These are phyloP conservation scores for Pomacea canaliculata DNA, from an alignment of 2,888 invertebrate genomes.

Conservation along the genomic window DNA sequence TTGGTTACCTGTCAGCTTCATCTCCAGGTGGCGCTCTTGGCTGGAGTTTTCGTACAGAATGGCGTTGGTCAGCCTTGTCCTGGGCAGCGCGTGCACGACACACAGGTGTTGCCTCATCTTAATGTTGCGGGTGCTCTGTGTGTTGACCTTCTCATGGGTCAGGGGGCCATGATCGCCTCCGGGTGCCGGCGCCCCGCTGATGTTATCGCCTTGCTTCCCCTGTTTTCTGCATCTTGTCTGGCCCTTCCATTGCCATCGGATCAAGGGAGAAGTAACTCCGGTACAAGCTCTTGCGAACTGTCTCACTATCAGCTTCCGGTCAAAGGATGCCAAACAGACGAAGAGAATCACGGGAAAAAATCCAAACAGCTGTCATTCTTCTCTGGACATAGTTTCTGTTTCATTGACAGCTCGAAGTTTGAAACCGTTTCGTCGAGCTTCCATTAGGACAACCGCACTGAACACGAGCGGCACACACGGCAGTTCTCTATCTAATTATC, in stretches of 20 bases:
- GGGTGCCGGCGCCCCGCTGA: not conserved
- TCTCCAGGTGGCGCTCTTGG: constrained; percentile 55
- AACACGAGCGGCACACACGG: too few relatives aligned
- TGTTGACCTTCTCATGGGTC: constrained; percentile 29
- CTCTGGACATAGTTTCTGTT: too few relatives aligned
- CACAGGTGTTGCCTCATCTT: constrained; percentile 55
- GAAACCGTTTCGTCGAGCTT: too few relatives aligned
- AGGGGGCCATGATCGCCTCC: constrained; percentile 2
- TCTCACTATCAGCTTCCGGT: too few relatives aligned
- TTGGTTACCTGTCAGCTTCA: constrained; percentile 30
- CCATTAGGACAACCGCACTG: too few relatives aligned
- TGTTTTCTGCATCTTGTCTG: not conserved
- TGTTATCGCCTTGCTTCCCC: not conserved
- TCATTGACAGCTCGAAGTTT: too few relatives aligned
- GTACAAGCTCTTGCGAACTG: too few relatives aligned
- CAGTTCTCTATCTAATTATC: too few relatives aligned
- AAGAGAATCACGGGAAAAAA: too few relatives aligned
- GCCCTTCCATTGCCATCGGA: not conserved
- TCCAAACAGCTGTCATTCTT: too few relatives aligned
- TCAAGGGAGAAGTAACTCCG: not conserved
- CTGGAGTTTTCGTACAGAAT: constrained; percentile 61
- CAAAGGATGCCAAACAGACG: too few relatives aligned
- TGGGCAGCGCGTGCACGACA: constrained; percentile 57
- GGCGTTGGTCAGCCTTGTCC: constrained; percentile 55
- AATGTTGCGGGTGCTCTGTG: constrained; percentile 45